phyloP scores from a whole-genome alignment of 2,797 vertebrate genomes.

The Gambelia wislizenii region DNA sequence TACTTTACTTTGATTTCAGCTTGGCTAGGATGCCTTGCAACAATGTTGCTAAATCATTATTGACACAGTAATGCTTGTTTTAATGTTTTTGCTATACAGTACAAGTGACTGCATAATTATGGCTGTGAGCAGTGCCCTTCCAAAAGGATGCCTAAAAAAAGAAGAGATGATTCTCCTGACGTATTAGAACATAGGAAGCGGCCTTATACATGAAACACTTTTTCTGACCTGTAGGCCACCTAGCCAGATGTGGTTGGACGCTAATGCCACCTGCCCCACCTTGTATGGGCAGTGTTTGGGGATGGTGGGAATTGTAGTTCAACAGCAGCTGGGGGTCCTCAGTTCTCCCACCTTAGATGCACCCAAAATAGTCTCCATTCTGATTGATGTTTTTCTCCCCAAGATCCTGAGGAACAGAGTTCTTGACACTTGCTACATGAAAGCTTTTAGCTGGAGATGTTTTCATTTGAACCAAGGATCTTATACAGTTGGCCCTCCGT shows the following conservation, averaged over 20 bases:
- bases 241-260: neutral
- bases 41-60: conserved; percentile 2
- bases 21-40: neutral
- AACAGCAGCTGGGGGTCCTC: too few relatives aligned
- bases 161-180: neutral
- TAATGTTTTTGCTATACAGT: conserved; percentile 36
- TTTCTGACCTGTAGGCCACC: neutral
- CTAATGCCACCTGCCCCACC: too few relatives aligned
- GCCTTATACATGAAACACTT: neutral
- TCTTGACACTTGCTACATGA: neutral
- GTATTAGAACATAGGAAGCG: neutral
- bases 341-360: too few relatives aligned
- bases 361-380: neutral
- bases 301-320: too few relatives aligned
- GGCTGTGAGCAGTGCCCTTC: conserved; percentile 22
- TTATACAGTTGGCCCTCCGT: too few relatives aligned
- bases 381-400: neutral
- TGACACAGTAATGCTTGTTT: conserved; percentile 36
- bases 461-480: neutral
- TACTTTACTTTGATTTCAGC: neutral
- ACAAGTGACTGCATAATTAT: conserved; percentile 37
- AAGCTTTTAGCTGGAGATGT: neutral
- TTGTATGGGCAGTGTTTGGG: too few relatives aligned
- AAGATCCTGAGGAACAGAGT: neutral
- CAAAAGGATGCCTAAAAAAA: neutral